Base-by-base conservation (phyloP, 2,113 vertebrate genomes). In the Callorhinus ursinus region DNA sequence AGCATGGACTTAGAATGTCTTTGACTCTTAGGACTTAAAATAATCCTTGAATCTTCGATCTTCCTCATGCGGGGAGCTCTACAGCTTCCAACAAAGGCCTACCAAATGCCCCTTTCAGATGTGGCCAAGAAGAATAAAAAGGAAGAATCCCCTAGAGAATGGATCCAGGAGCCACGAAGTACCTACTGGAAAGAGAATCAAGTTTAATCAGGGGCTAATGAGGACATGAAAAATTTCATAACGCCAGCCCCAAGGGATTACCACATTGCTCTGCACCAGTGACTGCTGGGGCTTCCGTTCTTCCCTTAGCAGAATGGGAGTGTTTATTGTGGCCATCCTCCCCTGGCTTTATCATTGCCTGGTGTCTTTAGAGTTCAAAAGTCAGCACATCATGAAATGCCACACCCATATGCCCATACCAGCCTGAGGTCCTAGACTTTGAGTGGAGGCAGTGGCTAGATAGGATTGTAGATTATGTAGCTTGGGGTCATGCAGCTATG, bases 21-120 rank as follows among this genome's bases (percentile, higher is more conserved):
- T n/a, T 88, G 49, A 81, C 7, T 92, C 36, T 85, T 84, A 18
- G 84, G n/a, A 92, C 31, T 94, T 85, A 71, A 86, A 90, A 80
- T 76, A 95, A 81, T 61, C 59, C 42, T 42, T 77, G 19, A 85
- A 46, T 6, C 31, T 94, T 90, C 39, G 71, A 10, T 88, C 14
- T 59, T 81, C 15, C 5, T 46, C 36, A 57, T 46, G 7, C 14
- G 59, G 22, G 7, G 19, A 94, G 28, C 26, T 51, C 36, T 85
- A 46, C 3, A 51, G 21, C 28, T 91, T 88, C 77, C 53, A 77
- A 74, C 21, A 72, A 65, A 31, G 14, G 9, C 15, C 51, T 59
- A 86, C 10, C 46, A 87, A 79, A 55, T 90, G 9, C 4, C 18
- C 59, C 42, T 74, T 74, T 96, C 80, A 92, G 22, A 77, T 84